A percentile compares a stretch with the other conserved stretches of the same genome.
Evolutionary conservation across 2,888 invertebrate genomes (phyloP).

Genomic region (Diogma glabrata): DNA sequence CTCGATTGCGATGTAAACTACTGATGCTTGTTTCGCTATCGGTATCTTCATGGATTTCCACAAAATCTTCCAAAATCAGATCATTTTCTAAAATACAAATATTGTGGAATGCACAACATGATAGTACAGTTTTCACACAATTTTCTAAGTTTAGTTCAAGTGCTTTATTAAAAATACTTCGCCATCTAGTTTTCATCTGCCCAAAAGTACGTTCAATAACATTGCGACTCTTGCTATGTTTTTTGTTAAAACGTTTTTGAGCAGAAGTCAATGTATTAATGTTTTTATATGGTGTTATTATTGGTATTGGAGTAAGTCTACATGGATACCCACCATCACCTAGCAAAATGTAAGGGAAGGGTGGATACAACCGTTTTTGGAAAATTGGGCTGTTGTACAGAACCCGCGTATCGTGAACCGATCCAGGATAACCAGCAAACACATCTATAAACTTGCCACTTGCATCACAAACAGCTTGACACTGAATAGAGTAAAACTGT

Average conservation of each 20-base stretch:
- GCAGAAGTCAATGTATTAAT: too few relatives aligned
- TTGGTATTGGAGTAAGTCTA: background rate
- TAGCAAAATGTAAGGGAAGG: background rate
- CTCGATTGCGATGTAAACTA: too few relatives aligned
- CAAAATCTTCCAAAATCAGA: too few relatives aligned
- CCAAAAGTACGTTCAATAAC: background rate
- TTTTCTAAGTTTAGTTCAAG: background rate
- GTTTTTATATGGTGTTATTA: too few relatives aligned
- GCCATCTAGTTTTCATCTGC: background rate
- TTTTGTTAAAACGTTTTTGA: background rate
- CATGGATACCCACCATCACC: background rate
- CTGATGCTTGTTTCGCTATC: too few relatives aligned
- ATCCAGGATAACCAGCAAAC: too few relatives aligned
- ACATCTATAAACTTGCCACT: background rate
- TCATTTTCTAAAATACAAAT: background rate
- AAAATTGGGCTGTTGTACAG: background rate
- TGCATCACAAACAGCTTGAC: background rate
- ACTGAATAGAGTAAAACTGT: background rate
- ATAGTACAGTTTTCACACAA: background rate
- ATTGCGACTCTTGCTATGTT: background rate
- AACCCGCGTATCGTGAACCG: too few relatives aligned
- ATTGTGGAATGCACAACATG: background rate
- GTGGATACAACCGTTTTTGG: background rate
- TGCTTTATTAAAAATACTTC: background rate
- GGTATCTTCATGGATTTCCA: too few relatives aligned